Base-by-base conservation (phyloP, 2,888 invertebrate species). In the Drosophila formosana region DNA sequence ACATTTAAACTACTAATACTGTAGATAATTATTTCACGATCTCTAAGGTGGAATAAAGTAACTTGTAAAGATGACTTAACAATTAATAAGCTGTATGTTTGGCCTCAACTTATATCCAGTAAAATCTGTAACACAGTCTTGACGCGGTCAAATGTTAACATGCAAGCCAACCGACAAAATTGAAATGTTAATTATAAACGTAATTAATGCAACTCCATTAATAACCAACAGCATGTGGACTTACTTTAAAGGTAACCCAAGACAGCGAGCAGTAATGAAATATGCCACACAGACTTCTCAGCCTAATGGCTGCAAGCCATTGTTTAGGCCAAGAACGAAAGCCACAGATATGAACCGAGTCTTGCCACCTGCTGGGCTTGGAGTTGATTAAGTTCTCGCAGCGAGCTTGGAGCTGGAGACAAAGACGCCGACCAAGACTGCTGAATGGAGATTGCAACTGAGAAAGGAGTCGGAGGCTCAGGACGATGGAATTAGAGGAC, bases 331-430 rank as follows among this genome's bases (percentile, higher is more conserved):
- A 53, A 52, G 52, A 28, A 52, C 13, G 32, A 41, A 60, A 45
- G 60, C n/a, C 65, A 46, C 61, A 53, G 50, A 53, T 53, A 53
- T 46, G 26, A 46, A 55, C 37, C 30, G 9, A 43, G 52, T 8
- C 8, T 32, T 13, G 61, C 8, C 66, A 52, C 76, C 73, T 71
- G 76, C 82, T 80, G 74, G 53, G 71, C 13, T 30, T 1, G 1
- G 13, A 43, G 46, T 53, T 72, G 72, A 76, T 78, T 82, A 61
- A 67, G 51, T 66, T 61, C 46, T 61, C 28, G 13, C 45, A 11
- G 37, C n/a, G 7, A 28, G 53, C 34, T 32, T 9, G 7, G 32
- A 32, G 32, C 25, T 41, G 23, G 26, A 30, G 30, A 18, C 52
- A 52, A 23, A 34, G 39, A 11, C 18, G 18, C 18, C 18, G 18